Percentiles rank a stretch among this genome's conserved stretches.
phyloP scores from a whole-genome alignment of 2,797 vertebrate genomes.

The Pelobates cultripes region DNA sequence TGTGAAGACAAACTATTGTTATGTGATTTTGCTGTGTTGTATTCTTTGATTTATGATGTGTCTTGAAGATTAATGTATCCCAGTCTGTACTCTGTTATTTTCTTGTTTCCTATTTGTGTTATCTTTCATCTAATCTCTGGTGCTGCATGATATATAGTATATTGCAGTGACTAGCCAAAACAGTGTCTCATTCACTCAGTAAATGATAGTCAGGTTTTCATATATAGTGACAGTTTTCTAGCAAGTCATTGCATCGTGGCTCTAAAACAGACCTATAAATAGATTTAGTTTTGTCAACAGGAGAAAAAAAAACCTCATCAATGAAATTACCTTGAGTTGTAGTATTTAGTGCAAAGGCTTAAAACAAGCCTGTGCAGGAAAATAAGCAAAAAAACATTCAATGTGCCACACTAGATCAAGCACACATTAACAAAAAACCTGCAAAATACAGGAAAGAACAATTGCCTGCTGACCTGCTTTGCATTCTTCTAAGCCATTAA shows the following conservation, averaged over 20 bases:
- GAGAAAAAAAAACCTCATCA: too few species aligned
- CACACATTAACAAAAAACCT: too few species aligned
- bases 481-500: too few species aligned
- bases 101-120: slow-evolving; percentile 25
- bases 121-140: slow-evolving; percentile 5
- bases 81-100: background rate
- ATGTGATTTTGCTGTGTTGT: slow-evolving; percentile 16
- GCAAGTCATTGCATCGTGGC: background rate
- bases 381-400: too few species aligned
- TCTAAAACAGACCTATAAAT: background rate
- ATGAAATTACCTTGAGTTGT: too few species aligned
- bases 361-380: too few species aligned
- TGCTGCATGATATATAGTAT: background rate
- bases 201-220: background rate
- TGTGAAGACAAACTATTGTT: background rate
- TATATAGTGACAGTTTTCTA: slow-evolving; percentile 16
- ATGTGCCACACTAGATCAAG: too few species aligned
- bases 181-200: background rate
- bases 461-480: too few species aligned
- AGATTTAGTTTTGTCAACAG: too few species aligned
- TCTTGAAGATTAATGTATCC: slow-evolving; percentile 29
- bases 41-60: slow-evolving; percentile 26
- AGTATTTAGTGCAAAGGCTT: too few species aligned
- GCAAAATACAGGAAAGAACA: too few species aligned
- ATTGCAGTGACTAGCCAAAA: background rate